Evolutionary conservation across 2,888 invertebrate species (phyloP), one percentile per base, ranked within the genome.

Genomic region (Tetragonula carbonaria): DNA sequence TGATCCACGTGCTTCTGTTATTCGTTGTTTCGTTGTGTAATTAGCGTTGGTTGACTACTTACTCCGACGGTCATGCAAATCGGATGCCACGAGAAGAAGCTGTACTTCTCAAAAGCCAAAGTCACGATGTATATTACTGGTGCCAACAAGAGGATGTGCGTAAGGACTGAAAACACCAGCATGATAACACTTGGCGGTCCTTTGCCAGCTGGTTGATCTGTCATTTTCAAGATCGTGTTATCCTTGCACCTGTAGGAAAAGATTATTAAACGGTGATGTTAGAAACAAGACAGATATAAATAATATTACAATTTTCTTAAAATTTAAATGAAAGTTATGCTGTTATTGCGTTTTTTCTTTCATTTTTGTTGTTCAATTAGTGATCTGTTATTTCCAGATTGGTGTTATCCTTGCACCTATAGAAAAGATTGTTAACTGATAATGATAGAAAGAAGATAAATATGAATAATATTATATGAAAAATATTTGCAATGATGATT

Each of bases 51-150:
- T 53, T 55, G 57, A 13, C 62, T 74, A 80, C 94, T 93, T 88
- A 94, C 94, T 66, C 94, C 94, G 62, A 94, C 62, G 23, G 90
- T 66, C 92, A 93, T 92, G 78, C 93, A 94, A 81, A 94, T 93
- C 4, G 94, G 94, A 89, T 94, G 94, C 94, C 94, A 94, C 1
- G 93, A 87, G 84, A 94, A 94, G 51, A 94, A 91, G 21, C 51
- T 84, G 76, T 91, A 92, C 0, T 84, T 50, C 4, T 80, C 59
- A 59, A 91, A 90, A 18, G 90, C 91, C 6, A 94, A 73, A 11
- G 85, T 89, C 18, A 93, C 76, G 76, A 94, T 94, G 87, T 93
- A 94, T 71, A 94, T 87, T 13, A 93, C 91, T 62, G 94, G 94
- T 45, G 86, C 87, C 55, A 94, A 14, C 8, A 94, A 78, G 16